Percentiles rank a stretch among this genome's conserved stretches.
Conservation (phyloP, 1,140 invertebrate genomes). For the Hydropsyche tenuis region DNA sequence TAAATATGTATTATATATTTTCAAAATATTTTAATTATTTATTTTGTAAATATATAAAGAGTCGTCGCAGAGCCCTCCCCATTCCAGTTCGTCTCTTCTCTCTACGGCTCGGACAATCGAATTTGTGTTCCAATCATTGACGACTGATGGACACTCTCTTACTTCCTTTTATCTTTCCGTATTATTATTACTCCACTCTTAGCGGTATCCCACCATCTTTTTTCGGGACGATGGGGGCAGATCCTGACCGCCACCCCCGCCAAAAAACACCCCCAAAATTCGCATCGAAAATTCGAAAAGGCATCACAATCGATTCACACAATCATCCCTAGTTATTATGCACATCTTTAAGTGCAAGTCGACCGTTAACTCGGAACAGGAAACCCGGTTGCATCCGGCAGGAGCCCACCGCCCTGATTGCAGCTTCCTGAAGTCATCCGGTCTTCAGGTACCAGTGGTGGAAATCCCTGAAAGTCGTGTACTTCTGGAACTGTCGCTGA, state of each 20-base stretch:
- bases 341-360: conserved; percentile 12
- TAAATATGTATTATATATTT: background rate
- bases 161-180: conserved; percentile 50
- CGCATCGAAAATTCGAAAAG: too few relatives aligned
- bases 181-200: conserved; percentile 50
- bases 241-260: too few relatives aligned
- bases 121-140: conserved; percentile 62
- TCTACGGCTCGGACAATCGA: conserved; percentile 52
- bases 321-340: background rate
- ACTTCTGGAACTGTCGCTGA: too few relatives aligned
- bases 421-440: conserved; percentile 37
- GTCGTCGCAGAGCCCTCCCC: conserved; percentile 30
- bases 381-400: conserved; percentile 36
- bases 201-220: conserved; percentile 40
- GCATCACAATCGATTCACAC: background rate
- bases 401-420: conserved; percentile 36
- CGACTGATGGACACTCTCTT: conserved; percentile 57
- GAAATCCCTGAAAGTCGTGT: too few relatives aligned
- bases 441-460: background rate
- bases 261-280: too few relatives aligned
- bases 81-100: conserved; percentile 18
- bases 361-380: conserved; percentile 8
- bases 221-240: conserved; percentile 28
- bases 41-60: conserved; percentile 16
- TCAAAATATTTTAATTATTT: background rate